Percentiles rank a stretch among this genome's conserved stretches.
Conservation (phyloP, 2,888 invertebrate species). For the Uropetala carovei region DNA sequence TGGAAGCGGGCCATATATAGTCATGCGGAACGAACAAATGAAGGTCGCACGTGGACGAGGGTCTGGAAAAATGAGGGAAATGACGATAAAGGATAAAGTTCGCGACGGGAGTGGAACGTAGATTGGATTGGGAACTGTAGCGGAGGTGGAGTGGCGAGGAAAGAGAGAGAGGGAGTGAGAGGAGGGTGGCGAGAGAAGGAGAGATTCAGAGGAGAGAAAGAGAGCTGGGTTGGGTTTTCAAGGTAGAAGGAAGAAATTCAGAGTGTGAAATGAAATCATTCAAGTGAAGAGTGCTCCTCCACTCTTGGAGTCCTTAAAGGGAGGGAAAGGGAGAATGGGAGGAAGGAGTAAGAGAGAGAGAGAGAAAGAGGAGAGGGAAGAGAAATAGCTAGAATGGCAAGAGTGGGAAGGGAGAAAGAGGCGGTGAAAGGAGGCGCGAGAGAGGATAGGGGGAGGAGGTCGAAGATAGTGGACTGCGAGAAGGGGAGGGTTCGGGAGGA, state of each 20-base stretch:
- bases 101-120: neutral
- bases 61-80: neutral
- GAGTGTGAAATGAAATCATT: conserved; percentile 35
- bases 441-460: neutral
- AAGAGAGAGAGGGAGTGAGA: neutral
- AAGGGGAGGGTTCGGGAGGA: neutral
- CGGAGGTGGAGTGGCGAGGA: neutral
- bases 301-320: conserved; percentile 14
- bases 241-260: conserved; percentile 25
- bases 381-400: too few relatives aligned
- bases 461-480: neutral
- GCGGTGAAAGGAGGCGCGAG: neutral
- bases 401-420: neutral
- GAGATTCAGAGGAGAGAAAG: conserved; percentile 3
- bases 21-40: too few relatives aligned
- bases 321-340: neutral
- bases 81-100: neutral
- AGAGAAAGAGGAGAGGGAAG: neutral
- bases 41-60: too few relatives aligned
- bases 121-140: neutral
- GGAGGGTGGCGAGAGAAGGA: neutral
- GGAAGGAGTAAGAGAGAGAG: neutral
- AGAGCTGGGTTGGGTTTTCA: neutral
- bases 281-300: conserved; percentile 25
- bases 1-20: too few relatives aligned